A percentile compares a stretch with the other conserved stretches of the same genome.
Evolutionary conservation across 2,888 invertebrate genomes (phyloP).

Genomic region (Gymnocheta viridis): DNA sequence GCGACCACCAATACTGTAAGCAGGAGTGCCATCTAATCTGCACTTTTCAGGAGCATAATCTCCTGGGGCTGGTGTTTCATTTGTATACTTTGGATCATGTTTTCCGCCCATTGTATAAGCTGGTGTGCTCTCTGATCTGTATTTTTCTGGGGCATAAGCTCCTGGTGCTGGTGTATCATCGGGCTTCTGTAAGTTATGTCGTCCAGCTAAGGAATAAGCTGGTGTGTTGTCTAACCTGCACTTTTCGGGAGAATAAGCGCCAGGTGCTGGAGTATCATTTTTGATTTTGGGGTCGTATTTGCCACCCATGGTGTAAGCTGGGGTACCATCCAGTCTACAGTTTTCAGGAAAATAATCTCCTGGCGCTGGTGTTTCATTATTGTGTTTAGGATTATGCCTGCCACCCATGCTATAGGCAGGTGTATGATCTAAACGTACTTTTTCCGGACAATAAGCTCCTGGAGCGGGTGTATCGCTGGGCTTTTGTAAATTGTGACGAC

Average conservation of each 20-base stretch:
- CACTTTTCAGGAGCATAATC: slow-evolving; percentile 84
- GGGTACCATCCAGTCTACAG: slow-evolving; percentile 82
- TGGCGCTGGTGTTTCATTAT: slow-evolving; percentile 79
- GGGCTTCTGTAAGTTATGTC: slow-evolving; percentile 84
- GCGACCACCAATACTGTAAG: slow-evolving; percentile 82
- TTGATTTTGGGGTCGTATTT: slow-evolving; percentile 83
- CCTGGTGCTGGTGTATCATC: slow-evolving; percentile 84
- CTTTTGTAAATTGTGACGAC: slow-evolving; percentile 83
- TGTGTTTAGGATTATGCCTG: slow-evolving; percentile 73
- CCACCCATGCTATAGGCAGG: slow-evolving; percentile 85
- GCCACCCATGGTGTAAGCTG: slow-evolving; percentile 84
- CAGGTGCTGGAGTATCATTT: slow-evolving; percentile 81
- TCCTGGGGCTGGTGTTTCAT: slow-evolving; percentile 84
- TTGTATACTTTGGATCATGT: slow-evolving; percentile 83
- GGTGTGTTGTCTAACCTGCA: slow-evolving; percentile 82
- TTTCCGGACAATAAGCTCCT: slow-evolving; percentile 85
- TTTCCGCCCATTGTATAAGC: slow-evolving; percentile 84
- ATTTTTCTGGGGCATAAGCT: slow-evolving; percentile 85
- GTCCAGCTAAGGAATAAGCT: slow-evolving; percentile 87
- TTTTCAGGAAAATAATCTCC: slow-evolving; percentile 83
- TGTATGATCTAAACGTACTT: slow-evolving; percentile 83
- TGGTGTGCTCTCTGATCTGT: slow-evolving; percentile 80
- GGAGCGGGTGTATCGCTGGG: slow-evolving; percentile 82
- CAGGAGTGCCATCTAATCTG: slow-evolving; percentile 78
- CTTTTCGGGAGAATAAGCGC: slow-evolving; percentile 86